Conservation (phyloP, 2,113 vertebrate genomes). For the Merops nubicus region DNA sequence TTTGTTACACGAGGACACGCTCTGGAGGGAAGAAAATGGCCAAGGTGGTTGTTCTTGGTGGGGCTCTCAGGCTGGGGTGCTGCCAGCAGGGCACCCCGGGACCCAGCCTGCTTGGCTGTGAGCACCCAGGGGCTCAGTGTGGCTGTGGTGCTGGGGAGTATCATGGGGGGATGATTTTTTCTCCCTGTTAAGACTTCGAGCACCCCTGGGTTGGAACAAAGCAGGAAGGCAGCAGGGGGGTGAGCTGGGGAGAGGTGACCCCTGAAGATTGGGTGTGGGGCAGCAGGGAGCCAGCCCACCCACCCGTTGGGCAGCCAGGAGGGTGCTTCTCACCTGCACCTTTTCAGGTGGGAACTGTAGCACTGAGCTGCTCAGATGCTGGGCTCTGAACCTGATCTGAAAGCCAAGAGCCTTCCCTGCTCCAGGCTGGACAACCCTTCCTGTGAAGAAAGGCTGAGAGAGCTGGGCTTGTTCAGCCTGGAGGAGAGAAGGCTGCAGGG, state of each 20-base stretch:
- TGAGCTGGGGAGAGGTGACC: too few species aligned
- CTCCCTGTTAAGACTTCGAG: background rate
- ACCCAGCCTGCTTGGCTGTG: background rate
- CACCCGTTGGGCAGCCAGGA: background rate
- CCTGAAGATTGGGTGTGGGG: too few species aligned
- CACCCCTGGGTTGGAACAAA: fast-evolving
- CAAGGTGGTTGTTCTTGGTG: background rate
- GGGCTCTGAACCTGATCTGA: background rate
- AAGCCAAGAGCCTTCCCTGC: background rate
- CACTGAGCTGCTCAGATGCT: background rate
- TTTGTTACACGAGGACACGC: background rate
- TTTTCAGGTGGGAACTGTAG: background rate
- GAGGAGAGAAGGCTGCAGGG: too few species aligned
- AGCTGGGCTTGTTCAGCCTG: too few species aligned
- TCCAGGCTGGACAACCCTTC: too few species aligned
- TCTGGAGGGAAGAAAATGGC: background rate
- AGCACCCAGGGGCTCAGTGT: too few species aligned
- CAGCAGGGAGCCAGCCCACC: fast-evolving
- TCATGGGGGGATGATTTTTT: background rate
- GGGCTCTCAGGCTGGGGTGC: background rate
- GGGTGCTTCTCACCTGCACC: background rate
- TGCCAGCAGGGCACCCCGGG: background rate
- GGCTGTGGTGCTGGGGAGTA: background rate
- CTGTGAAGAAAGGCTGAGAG: too few species aligned
- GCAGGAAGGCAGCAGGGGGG: background rate